Percentiles rank a stretch among this genome's conserved stretches.
phyloP scores from a whole-genome alignment of 2,797 vertebrate genomes.

The Syngnathus rostellatus region DNA sequence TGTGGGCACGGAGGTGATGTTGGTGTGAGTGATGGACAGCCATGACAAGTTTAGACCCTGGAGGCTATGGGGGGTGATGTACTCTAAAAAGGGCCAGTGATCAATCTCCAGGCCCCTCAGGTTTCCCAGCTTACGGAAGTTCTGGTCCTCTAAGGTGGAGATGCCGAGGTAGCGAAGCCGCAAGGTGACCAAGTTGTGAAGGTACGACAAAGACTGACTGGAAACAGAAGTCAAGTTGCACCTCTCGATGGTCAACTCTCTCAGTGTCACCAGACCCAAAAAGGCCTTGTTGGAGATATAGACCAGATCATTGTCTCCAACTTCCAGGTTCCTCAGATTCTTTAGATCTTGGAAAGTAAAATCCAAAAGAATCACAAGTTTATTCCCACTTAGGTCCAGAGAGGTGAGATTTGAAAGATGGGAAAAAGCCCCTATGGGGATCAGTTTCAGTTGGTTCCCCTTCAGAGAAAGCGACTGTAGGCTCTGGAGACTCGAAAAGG shows the following conservation, averaged over 20 bases:
- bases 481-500: slow-evolving; percentile 82
- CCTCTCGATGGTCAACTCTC: slow-evolving; percentile 85
- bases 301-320: slow-evolving; percentile 96
- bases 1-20: slow-evolving; percentile 86
- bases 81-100: slow-evolving; percentile 88
- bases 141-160: slow-evolving; percentile 82
- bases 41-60: slow-evolving; percentile 91
- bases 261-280: slow-evolving; percentile 80
- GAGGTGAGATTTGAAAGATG: slow-evolving; percentile 85
- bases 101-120: slow-evolving; percentile 87
- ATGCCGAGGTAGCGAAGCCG: slow-evolving; percentile 86
- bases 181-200: slow-evolving; percentile 80
- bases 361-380: slow-evolving; percentile 91
- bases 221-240: slow-evolving; percentile 95
- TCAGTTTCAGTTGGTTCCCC: slow-evolving; percentile 87
- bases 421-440: slow-evolving; percentile 88
- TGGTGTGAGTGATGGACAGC: slow-evolving; percentile 90
- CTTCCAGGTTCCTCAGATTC: slow-evolving; percentile 81
- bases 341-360: slow-evolving; percentile 88
- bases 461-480: slow-evolving; percentile 80
- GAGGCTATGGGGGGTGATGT: slow-evolving; percentile 82
- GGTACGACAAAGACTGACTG: slow-evolving; percentile 84
- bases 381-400: slow-evolving; percentile 93
- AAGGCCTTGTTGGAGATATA: slow-evolving; percentile 97
- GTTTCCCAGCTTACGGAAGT: slow-evolving; percentile 80